Base-by-base conservation (phyloP, 2,797 vertebrate species). In the Oreortyx pictus region DNA sequence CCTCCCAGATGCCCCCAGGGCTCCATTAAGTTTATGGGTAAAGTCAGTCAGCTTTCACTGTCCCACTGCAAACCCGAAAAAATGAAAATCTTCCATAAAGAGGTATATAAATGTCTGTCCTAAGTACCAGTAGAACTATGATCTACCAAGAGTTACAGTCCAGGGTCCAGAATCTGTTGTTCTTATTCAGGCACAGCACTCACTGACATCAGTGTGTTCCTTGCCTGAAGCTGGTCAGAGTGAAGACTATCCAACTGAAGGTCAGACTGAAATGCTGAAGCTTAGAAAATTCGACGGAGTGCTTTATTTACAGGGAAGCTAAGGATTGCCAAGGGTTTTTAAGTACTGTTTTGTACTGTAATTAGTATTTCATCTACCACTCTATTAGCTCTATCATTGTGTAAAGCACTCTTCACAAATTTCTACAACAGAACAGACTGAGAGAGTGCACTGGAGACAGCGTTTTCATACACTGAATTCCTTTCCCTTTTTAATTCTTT, bases 351-450 rank as follows among this genome's bases (percentile, higher is more conserved):
- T 81, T 86, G 66, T 86, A 47, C 85, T 66, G 71, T 92, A 89
- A 92, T 94, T 92, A 83, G 66, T 37, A 82, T 77, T 89, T 61
- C 61, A 77, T 78, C 78, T 92, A 74, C 77, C 68, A 56, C 66
- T 80, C 70, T 77, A 73, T 80, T 72, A 90, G 77, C 49, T 80
- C 56, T 61, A 68, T 31, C 84, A 19, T 27, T 31, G 50, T 67
- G 65, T 39, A 92, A 68, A 88, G 76, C 84, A 35, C 33, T 68
- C 65, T 54, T 67, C 22, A 56, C 52, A 65, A 64, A 76, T 73
- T 80, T 86, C 74, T 82, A 49, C 86, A 90, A 82, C 44, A 75
- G 59, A 85, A 79, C 56, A 70, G 70, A 90, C 41, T 76, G 41
- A 86, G 43, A 39, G 27, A 71, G 61, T 35, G 16, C 74, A 77